These are phyloP conservation scores for Danionella dracula DNA, from an alignment of 2,797 vertebrate species.

Conservation along the genomic window DNA sequence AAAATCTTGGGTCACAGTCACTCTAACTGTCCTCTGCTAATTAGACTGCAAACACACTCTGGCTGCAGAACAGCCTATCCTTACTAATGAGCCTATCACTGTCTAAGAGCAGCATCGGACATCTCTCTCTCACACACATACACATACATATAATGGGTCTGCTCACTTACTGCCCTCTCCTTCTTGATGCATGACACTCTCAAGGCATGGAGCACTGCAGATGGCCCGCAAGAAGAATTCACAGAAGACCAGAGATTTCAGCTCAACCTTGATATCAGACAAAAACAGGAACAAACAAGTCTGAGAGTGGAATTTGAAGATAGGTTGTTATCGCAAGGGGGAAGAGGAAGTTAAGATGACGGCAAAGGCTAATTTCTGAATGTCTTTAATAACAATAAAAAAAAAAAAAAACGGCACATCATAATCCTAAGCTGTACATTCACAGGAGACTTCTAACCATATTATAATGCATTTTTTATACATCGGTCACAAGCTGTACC, in stretches of 20 bases:
- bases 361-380: neutral
- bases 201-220: constrained; percentile 9
- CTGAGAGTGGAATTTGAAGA: neutral
- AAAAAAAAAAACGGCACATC: no score
- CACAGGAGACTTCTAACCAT: no score
- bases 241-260: neutral
- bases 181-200: constrained; percentile 2
- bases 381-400: neutral
- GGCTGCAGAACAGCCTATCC: constrained; percentile 14
- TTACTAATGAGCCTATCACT: constrained; percentile 40
- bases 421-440: no score
- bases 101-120: constrained; percentile 16
- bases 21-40: constrained; percentile 39
- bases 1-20: constrained; percentile 35
- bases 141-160: neutral
- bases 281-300: neutral
- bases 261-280: neutral
- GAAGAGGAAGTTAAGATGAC: no score
- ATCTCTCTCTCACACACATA: constrained; percentile 16
- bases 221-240: neutral
- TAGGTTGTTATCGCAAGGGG: neutral
- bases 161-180: constrained; percentile 6
- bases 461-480: no score
- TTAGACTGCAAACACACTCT: constrained; percentile 31
- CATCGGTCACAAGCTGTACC: no score